A percentile compares a stretch with the other conserved stretches of the same genome.
Conservation (phyloP, 2,888 invertebrate species). For the Phrixothrix hirtus region DNA sequence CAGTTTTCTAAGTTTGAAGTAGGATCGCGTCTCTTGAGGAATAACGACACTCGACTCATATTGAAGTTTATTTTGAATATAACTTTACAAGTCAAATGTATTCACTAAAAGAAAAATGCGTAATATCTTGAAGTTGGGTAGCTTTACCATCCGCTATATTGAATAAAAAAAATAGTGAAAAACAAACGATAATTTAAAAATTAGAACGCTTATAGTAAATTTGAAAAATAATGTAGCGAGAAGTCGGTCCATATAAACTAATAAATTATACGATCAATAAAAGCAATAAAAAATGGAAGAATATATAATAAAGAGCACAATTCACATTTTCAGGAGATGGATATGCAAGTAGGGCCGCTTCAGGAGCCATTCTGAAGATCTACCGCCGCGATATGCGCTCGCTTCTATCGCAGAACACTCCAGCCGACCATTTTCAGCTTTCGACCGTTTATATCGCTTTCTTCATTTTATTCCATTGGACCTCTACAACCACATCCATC, state of each 20-base stretch:
- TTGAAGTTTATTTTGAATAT: no score
- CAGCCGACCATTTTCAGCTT: constrained; percentile 20
- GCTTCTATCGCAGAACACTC: constrained; percentile 29
- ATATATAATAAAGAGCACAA: constrained; percentile 44
- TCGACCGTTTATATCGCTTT: constrained; percentile 11
- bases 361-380: constrained; percentile 43
- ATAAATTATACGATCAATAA: constrained; percentile 43
- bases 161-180: no score
- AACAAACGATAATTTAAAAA: constrained; percentile 1
- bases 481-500: constrained; percentile 26
- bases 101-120: no score
- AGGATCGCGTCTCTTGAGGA: no score
- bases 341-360: constrained; percentile 41
- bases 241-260: constrained; percentile 24
- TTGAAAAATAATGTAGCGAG: constrained; percentile 19
- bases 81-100: no score
- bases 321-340: constrained; percentile 41
- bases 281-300: constrained; percentile 43
- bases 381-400: constrained; percentile 39
- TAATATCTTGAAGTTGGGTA: no score
- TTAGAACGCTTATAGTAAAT: constrained; percentile 10
- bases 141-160: no score
- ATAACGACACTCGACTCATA: no score
- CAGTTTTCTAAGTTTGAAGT: no score
- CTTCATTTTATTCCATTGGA: constrained; percentile 9